Base-by-base conservation (phyloP, 2,888 invertebrate genomes). In the Leptinotarsa peninsularis region DNA sequence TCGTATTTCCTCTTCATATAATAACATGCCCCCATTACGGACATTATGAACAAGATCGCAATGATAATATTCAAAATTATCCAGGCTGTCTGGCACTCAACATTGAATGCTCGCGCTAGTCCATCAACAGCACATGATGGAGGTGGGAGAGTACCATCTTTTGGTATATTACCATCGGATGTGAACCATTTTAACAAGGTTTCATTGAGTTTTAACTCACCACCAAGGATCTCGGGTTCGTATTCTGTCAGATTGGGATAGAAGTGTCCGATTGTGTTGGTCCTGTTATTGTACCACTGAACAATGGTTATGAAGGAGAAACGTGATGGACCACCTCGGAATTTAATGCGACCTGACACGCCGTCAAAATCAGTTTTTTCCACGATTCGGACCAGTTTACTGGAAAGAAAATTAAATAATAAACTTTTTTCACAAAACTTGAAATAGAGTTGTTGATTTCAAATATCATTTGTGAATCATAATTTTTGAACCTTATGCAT, bases 11-110 rank as follows among this genome's bases (percentile, higher is more conserved):
- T 93, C 83, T 94, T 91, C 79, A 93, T 89, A 80, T 93, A 92
- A 1, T 91, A 90, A 56, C 81, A 82, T 4, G 80, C 80, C 0
- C 74, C 77, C n/a, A 91, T 86, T 15, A 92, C 85, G 4, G 92
- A 89, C 50, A 92, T 81, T 23, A 91, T 85, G n/a, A 92, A 84
- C 10, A 93, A 89, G 21, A 91, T 81, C n/a, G 92, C 92, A 1
- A 86, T 81, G 49, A 93, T 87, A 13, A 94, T 87, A 80, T 93
- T 93, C 13, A 91, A 90, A 33, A 94, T 89, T 10, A 94, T 91
- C 73, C 94, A 91, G 0, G 95, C 94, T 50, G 91, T 91, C 83
- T 94, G 93, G 88, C 97, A 97, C 74, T 91, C 91, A 0, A 93
- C 92, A 79, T 90, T 90, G 49, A 97, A 89, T 10, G 91, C 85